Evolutionary conservation across 1,140 invertebrate genomes (phyloP), one percentile per base, ranked within the genome.

Genomic region (Diorhabda elongata): DNA sequence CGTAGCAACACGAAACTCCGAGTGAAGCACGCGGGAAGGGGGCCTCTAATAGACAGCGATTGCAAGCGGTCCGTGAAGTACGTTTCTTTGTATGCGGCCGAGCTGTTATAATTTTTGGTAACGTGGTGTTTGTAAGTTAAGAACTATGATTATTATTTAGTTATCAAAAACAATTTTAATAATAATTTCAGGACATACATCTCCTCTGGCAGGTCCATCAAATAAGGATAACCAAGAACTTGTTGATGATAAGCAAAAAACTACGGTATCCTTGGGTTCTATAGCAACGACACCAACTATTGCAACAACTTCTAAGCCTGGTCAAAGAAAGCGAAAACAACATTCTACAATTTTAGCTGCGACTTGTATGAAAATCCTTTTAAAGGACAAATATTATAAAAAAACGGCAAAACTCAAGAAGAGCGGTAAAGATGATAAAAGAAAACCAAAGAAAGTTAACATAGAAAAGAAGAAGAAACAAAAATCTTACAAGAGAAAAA

Each of bases 311-410:
- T 68, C 71, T 8, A 66, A 41, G 72, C 71, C 71, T 47, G 60
- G 67, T 69, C 63, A 62, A 52, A 76, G 69, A 71, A 58, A 61
- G 60, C 69, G 42, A 67, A 65, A 71, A 72, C 72, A 76, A 68
- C 71, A 77, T 64, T 69, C 75, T 69, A 75, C 71, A 45, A 73
- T 78, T 60, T 69, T 77, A 59, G 74, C 73, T 61, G 62, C 68
- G 43, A 77, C 73, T 47, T 72, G 69, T 69, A 44, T 75, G 59
- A 77, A 77, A 74, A 61, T n/a, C 61, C 70, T 71, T 69, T 74
- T 76, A 69, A 60, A 74, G 41, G n/a, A 56, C n/a, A 75, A 76
- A 72, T 72, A 77, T 74, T 75, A 72, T 3, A 75, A 73, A 74
- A 76, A 76, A 42, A 71, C n/a, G 3, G 63, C 43, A 26, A 73